These are phyloP conservation scores for Arctocebus calabarensis DNA, from an alignment of 2,797 vertebrate genomes.

Conservation along the genomic window DNA sequence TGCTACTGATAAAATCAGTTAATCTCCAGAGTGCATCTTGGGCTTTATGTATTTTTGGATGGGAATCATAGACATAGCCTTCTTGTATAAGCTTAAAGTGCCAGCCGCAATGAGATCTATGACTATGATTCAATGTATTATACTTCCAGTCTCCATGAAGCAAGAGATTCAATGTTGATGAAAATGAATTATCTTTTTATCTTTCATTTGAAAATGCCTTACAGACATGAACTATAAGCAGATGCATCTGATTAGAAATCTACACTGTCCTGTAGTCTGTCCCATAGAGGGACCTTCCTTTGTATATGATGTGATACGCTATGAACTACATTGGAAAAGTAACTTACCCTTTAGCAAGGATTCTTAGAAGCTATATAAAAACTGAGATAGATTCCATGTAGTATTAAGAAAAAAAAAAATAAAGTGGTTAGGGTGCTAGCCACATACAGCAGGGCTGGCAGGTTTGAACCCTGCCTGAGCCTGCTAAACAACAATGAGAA, in stretches of 20 bases:
- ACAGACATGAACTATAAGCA: conserved; percentile 26
- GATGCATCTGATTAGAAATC: conserved; percentile 30
- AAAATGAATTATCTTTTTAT: conserved; percentile 34
- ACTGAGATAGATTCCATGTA: neutral
- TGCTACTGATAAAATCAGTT: conserved; percentile 33
- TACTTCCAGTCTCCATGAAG: conserved; percentile 7
- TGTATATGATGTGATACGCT: neutral
- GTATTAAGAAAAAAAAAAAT: neutral
- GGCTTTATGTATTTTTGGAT: conserved; percentile 50
- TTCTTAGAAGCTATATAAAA: neutral
- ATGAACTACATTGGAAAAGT: conserved; percentile 30
- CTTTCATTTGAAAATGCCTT: conserved; percentile 62
- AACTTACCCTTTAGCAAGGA: neutral
- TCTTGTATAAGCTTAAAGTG: conserved; percentile 23
- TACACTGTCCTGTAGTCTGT: neutral
- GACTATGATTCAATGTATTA: neutral
- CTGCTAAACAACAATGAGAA: too few species aligned
- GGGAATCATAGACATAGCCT: conserved; percentile 55
- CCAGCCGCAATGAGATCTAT: neutral
- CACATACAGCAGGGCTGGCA: too few species aligned
- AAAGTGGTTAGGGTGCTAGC: too few species aligned
- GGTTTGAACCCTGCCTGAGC: too few species aligned
- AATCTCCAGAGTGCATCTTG: conserved; percentile 14
- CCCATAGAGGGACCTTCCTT: neutral
- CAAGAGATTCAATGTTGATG: neutral